Base-by-base conservation (phyloP, 2,888 invertebrate genomes). In the Phengaris alcon region DNA sequence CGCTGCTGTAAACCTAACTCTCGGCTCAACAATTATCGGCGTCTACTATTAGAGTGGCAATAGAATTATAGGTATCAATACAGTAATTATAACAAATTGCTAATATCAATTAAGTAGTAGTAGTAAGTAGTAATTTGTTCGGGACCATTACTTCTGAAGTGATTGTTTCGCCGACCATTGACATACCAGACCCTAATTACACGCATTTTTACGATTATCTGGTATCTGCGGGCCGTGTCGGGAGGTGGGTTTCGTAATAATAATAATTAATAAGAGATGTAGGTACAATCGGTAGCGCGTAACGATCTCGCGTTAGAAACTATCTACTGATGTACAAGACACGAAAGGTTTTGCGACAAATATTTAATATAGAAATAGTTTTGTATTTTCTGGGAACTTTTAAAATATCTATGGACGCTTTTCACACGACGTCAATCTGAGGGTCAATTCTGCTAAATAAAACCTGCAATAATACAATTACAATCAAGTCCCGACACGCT, bases 161-260 rank as follows among this genome's bases (percentile, higher is more conserved):
- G 76, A 78, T 78, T 77, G 76, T 70, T 75, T 72, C 44, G 77
- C 74, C 51, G 80, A 77, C 79, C 81, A 77, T 77, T 80, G 78
- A 77, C 77, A 76, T 77, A 77, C 78, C 78, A 77, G 75, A 77
- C 78, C 75, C 64, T 81, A 79, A 79, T 80, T 78, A 79, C 74
- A 79, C 77, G 78, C 69, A 73, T 35, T 79, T 78, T 77, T 80
- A 79, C 76, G 78, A 76, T 75, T 75, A 76, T 44, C 51, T 74
- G 52, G 12, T 64, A 44, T 35, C 52, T 9, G 52, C 52, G 52
- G 52, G 10, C 52, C 52, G 64, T 12, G 35, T 35, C 64, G 12
- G 64, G 64, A 64, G 64, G 35, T 64, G 64, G 10, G 64, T 44
- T 52, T 52, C 64, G 35, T 64, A 44, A 64, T 35, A 12, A 64